phyloP scores from a whole-genome alignment of 2,113 vertebrate genomes.

The Hoplias malabaricus region DNA sequence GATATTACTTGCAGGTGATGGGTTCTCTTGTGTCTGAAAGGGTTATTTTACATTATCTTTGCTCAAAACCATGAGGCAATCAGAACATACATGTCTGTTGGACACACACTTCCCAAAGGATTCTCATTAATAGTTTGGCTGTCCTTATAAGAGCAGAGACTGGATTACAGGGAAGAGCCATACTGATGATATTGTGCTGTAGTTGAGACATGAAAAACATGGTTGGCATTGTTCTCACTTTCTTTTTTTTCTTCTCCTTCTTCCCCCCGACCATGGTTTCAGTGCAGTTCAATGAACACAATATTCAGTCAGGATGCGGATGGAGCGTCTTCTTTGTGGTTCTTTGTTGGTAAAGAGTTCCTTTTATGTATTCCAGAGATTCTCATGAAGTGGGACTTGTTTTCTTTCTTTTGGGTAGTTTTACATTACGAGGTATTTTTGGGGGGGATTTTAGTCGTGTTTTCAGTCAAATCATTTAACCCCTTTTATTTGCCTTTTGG shows the following conservation, averaged over 20 bases:
- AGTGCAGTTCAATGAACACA: neutral
- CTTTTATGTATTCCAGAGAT: neutral
- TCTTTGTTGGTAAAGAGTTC: neutral
- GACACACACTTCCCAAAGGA: neutral
- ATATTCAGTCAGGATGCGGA: neutral
- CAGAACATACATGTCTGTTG: neutral
- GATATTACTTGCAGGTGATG: neutral
- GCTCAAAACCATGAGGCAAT: constrained; percentile 15
- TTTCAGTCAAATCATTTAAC: neutral
- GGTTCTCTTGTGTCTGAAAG: neutral
- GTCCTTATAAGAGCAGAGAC: neutral
- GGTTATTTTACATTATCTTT: neutral
- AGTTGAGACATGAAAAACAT: neutral
- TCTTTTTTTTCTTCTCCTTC: neutral
- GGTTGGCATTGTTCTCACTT: too few species aligned
- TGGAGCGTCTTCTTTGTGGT: constrained; percentile 6
- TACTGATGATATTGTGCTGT: neutral
- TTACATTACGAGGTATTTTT: neutral
- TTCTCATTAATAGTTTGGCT: neutral
- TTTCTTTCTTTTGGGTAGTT: neutral
- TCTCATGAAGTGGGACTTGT: neutral
- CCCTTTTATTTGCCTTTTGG: constrained; percentile 3
- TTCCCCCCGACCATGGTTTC: neutral
- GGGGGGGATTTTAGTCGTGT: neutral
- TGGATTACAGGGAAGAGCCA: constrained; percentile 12